A percentile compares a stretch with the other conserved stretches of the same genome.
phyloP scores from a whole-genome alignment of 2,888 invertebrate species.

The Steinernema carpocapsae region DNA sequence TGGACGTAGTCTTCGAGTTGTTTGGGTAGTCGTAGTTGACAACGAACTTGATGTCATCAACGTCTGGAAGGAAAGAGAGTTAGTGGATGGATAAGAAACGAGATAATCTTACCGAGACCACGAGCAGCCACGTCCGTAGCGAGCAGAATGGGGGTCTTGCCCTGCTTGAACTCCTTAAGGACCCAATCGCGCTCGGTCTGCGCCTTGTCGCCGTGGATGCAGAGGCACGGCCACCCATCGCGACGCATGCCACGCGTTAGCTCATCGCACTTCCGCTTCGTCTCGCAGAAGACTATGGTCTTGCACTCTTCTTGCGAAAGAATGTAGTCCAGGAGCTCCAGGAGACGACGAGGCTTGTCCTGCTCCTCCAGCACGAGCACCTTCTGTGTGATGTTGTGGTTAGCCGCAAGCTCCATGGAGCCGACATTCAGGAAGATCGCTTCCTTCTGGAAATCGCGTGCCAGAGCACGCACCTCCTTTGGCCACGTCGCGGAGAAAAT shows the following conservation, averaged over 20 bases:
- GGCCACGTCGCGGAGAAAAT: conserved; percentile 74
- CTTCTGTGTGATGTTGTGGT: conserved; percentile 87
- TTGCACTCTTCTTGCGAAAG: conserved; percentile 75
- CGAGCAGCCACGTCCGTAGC: conserved; percentile 90
- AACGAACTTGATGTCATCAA: conserved; percentile 25
- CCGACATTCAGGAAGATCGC: conserved; percentile 96
- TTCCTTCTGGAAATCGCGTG: conserved; percentile 86
- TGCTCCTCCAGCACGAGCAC: conserved; percentile 36
- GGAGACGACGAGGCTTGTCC: conserved; percentile 29
- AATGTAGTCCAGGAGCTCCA: conserved; percentile 17
- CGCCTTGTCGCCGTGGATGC: conserved; percentile 91
- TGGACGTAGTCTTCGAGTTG: conserved; percentile 97
- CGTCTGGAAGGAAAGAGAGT: conserved; percentile 69
- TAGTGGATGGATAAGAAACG: conserved; percentile 78
- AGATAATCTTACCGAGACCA: conserved; percentile 58
- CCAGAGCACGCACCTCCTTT: conserved; percentile 74
- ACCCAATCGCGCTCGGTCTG: conserved; percentile 91
- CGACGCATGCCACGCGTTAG: conserved; percentile 81
- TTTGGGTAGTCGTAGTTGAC: conserved; percentile 91
- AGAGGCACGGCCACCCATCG: conserved; percentile 75
- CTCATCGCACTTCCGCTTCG: conserved; percentile 90
- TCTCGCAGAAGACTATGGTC: conserved; percentile 92
- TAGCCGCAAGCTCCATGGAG: conserved; percentile 85
- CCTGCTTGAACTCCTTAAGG: conserved; percentile 79
- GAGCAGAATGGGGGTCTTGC: conserved; percentile 82